Evolutionary conservation across 2,113 vertebrate genomes (phyloP).

Genomic region (Cebidichthys violaceus): DNA sequence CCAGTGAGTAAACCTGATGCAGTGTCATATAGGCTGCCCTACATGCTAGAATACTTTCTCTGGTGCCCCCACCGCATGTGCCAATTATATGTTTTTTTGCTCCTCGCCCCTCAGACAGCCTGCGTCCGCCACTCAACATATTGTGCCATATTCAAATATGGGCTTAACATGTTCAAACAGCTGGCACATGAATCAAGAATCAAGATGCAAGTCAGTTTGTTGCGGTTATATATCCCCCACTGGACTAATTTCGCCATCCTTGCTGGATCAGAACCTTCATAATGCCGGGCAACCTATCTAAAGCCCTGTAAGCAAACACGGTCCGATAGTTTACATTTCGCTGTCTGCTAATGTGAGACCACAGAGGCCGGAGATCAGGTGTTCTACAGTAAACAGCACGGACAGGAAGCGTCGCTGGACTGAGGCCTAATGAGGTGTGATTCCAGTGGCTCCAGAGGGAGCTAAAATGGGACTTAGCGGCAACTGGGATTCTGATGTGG

Average conservation of each 20-base stretch:
- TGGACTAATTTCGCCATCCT: conserved; percentile 23
- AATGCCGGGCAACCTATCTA: background rate
- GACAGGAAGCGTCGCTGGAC: conserved; percentile 30
- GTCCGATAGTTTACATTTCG: background rate
- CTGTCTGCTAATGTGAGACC: conserved; percentile 17
- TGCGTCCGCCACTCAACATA: background rate
- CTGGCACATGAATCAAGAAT: conserved; percentile 1
- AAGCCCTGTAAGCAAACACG: conserved; percentile 17
- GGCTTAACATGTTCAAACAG: background rate
- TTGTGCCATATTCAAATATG: background rate
- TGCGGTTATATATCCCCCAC: conserved; percentile 14
- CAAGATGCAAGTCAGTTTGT: conserved; percentile 3
- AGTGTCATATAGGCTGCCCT: too few species aligned
- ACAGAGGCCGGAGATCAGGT: conserved; percentile 26
- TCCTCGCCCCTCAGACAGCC: too few species aligned
- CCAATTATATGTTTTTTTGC: too few species aligned
- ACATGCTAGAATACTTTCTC: too few species aligned
- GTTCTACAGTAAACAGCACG: conserved; percentile 11
- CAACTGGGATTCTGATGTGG: conserved; percentile 6
- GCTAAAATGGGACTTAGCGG: conserved; percentile 33
- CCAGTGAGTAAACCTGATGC: too few species aligned
- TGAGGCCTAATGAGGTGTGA: conserved; percentile 38
- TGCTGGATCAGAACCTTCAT: conserved; percentile 8
- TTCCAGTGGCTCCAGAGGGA: conserved; percentile 25
- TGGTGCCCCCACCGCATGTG: too few species aligned